These are phyloP conservation scores for Girardia tigrina DNA, from an alignment of 2,888 invertebrate species.

Conservation along the genomic window DNA sequence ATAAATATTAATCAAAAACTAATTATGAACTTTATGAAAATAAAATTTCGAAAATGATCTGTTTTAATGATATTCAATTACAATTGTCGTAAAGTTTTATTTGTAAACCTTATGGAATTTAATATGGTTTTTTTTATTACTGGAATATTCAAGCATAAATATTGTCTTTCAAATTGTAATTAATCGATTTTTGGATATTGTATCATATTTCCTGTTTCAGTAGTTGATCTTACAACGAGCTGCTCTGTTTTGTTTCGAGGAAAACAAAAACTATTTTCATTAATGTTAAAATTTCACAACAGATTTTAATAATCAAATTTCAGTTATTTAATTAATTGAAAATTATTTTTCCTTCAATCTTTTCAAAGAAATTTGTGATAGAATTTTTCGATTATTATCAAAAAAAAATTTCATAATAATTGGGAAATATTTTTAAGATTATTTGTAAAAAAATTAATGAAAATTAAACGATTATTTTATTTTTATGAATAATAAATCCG, in stretches of 20 bases:
- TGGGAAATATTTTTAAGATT: background rate
- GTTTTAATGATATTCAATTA: slow-evolving; percentile 2
- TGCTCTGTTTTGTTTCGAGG: background rate
- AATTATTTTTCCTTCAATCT: no score
- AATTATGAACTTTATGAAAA: background rate
- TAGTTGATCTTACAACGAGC: background rate
- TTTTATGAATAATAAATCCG: no score
- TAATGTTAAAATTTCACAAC: background rate
- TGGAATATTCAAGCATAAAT: slow-evolving; percentile 15
- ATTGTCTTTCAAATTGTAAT: slow-evolving; percentile 23
- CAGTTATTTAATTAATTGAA: background rate
- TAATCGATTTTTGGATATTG: slow-evolving; percentile 12
- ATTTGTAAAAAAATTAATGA: no score
- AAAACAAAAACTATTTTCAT: background rate
- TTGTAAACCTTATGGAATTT: slow-evolving; percentile 4
- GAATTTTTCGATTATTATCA: no score
- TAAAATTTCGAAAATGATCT: background rate
- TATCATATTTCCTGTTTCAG: background rate
- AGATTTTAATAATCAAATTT: background rate
- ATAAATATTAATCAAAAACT: no score
- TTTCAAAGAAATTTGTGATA: no score
- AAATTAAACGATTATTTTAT: background rate
- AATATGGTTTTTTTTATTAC: slow-evolving; percentile 15
- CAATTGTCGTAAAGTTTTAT: background rate
- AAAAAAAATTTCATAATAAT: no score